Base-by-base conservation (phyloP, 1,140 invertebrate genomes). In the Helicorthomorpha holstii region DNA sequence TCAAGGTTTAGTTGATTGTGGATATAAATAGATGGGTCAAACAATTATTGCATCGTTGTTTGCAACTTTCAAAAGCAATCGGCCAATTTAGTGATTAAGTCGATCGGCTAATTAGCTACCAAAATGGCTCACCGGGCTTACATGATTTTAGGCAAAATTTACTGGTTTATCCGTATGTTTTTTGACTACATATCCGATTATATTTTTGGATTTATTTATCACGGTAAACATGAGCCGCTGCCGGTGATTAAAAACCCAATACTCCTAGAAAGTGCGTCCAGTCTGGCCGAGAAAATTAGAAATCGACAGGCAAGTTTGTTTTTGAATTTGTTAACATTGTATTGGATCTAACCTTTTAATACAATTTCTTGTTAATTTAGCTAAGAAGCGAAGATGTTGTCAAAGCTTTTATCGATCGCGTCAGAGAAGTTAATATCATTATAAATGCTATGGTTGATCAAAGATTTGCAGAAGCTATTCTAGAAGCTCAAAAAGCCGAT, bases 371-470 rank as follows among this genome's bases (percentile, higher is more conserved):
- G 48, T 54, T 29, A 48, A 72, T 73, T 42, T 64, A 90, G 82
- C 65, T 87, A 42, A 80, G 76, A 26, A 83, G 83, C 52, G 77
- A 78, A 48, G 74, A 83, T 62, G 81, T 90, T 7, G 64, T 90
- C 23, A 73, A 80, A 57, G 75, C 81, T 0, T 90, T 83, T 60
- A 87, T 91, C 29, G 71, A 75, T n/a, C 75, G 88, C 54, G 83
- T 88, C 55, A 75, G 77, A 60, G 79, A 84, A 59, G 75, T 89
- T 16, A 87, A 92, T 66, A 79, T 81, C 1, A 63, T 79, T 27
- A 63, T 91, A n/a, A 93, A 91, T 63, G 84, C 81, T 55, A 73
- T 88, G 1, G 80, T 85, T 0, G 82, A 85, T 53, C 69, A 84
- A 54, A 73, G 85, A 21, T 89, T 83, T 60, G 74, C 81, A 44